phyloP scores from a whole-genome alignment of 2,888 invertebrate genomes.

The Eupithecia abbreviata region DNA sequence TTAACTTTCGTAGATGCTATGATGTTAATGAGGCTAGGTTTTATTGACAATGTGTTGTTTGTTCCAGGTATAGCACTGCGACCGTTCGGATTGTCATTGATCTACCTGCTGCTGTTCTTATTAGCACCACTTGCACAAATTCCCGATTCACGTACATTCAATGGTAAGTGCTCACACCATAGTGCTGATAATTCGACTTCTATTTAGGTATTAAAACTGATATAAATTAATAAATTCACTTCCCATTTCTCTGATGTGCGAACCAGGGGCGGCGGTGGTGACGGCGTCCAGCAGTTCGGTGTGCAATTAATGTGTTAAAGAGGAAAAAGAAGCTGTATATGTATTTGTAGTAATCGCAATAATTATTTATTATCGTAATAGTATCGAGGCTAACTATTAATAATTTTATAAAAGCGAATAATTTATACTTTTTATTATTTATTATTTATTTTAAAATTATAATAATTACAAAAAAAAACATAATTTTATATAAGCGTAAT shows the following conservation, averaged over 20 bases:
- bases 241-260: too few relatives aligned
- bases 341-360: too few relatives aligned
- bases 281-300: too few relatives aligned
- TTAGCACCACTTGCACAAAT: slow-evolving; percentile 90
- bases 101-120: slow-evolving; percentile 91
- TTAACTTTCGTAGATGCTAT: background rate
- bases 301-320: too few relatives aligned
- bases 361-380: too few relatives aligned
- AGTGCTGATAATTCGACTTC: background rate
- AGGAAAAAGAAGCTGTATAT: too few relatives aligned
- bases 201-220: too few relatives aligned
- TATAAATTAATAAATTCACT: too few relatives aligned
- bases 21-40: background rate
- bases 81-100: slow-evolving; percentile 90
- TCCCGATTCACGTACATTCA: slow-evolving; percentile 87
- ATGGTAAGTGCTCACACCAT: slow-evolving; percentile 71
- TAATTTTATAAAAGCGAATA: background rate
- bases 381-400: background rate
- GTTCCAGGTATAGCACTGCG: slow-evolving; percentile 91
- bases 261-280: too few relatives aligned
- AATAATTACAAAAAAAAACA: too few relatives aligned
- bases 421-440: too few relatives aligned
- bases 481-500: background rate
- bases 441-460: too few relatives aligned
- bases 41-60: slow-evolving; percentile 44